Base-by-base conservation (phyloP, 2,113 vertebrate species). In the Eurystomus gularis region DNA sequence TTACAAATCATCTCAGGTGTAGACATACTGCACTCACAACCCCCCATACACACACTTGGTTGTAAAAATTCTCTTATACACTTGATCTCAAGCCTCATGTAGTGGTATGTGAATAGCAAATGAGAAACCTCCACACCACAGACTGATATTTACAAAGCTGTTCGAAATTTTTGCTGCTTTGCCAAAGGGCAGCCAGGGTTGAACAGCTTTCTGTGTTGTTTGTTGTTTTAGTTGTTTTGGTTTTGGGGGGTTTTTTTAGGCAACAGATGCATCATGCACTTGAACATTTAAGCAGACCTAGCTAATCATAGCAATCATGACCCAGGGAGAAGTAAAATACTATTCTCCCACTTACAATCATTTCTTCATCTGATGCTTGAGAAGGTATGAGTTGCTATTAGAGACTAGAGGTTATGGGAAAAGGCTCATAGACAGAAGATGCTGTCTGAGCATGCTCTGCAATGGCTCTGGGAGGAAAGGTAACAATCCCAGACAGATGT, bases 281-380 rank as follows among this genome's bases (percentile, higher is more conserved):
- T 91, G 73, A 94, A 84, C 90, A 84, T 93, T 86, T 1, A 2
- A 89, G 51, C 69, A 87, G 65, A 82, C 65, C 73, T 58, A 78
- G 77, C 21, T 89, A 94, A 87, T 95, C 72, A 78, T n/a, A 91
- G 64, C 31, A 91, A 84, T 85, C 66, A 62, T 76, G 70, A 75
- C 79, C 23, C 21, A 90, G 62, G 79, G 86, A 94, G 46, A 42
- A 96, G n/a, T 62, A 85, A 94, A 94, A 82, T 93, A 84, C 62
- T 86, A 57, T 72, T 91, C 62, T 35, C 25, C 35, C 28, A 40
- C 40, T 89, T 58, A 73, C 19, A 91, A 66, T 77, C 8, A 55
- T 78, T 94, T 84, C 64, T 94, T 95, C 55, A 39, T 65, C 77
- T 94, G 77, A 73, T 93, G 72, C 60, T 91, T 89, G 40, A 75